Evolutionary conservation across 2,888 invertebrate genomes (phyloP), one percentile per base, ranked within the genome.

Genomic region (Diaprepes abbreviatus): DNA sequence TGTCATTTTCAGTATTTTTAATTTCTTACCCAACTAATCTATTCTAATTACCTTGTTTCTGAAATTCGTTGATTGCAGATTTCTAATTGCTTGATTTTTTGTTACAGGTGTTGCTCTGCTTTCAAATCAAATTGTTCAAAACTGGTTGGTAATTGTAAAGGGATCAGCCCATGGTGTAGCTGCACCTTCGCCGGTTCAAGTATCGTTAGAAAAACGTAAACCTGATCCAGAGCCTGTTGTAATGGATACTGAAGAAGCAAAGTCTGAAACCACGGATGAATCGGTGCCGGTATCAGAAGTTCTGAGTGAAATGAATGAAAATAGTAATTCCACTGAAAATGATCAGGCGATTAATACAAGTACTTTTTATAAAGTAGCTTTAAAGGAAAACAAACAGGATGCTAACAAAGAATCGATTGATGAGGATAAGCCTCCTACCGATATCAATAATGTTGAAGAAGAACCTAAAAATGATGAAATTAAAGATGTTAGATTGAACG

Each of bases 111-210:
- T 78, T 12, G 74, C 78, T 5, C 64, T 89, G 66, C 85, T 95
- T 77, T 94, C 96, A 10, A 89, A 90, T 65, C 91, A 92, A 78
- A 87, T 96, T 67, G 96, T 96, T 24, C 93, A 95, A 79, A 93
- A 93, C 81, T 96, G 96, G 96, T 87, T 96, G 77, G 92, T 92
- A 83, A 92, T 95, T 66, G 95, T 96, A 1, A 94, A 95, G 83
- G 75, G 76, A 5, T 71, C 74, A 4, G 92, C 65, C 19, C 43
- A 91, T 70, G 91, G 92, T 84, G 76, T 75, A 54, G 66, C 77
- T 35, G 14, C 33, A 31, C 16, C 43, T 12, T 19, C 54, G 31
- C 24, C 50, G 0, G 12, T 33, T 57, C 40, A 63, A 40, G n/a
- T 40, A 16, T 31, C 28, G 4, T 31, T 43, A 16, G 63, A 63